Conservation (phyloP, 2,113 vertebrate genomes). For the Spea multiplicata region DNA sequence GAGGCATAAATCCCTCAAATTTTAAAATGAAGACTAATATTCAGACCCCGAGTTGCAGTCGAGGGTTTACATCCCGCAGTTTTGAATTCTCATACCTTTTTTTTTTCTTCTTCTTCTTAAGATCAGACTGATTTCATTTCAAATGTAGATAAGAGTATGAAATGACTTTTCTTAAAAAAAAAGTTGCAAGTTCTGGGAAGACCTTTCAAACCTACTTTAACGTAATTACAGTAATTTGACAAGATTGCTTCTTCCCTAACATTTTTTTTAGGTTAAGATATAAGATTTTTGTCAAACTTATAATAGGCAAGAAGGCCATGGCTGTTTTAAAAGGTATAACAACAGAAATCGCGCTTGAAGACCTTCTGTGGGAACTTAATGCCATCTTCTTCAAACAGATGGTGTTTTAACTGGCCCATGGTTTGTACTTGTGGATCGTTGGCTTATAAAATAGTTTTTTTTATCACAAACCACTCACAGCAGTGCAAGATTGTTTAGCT, state of each 20-base stretch:
- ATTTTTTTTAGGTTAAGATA: constrained; percentile 44
- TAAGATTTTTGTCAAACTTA: constrained; percentile 57
- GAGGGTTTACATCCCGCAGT: constrained; percentile 47
- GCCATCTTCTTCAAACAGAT: constrained; percentile 58
- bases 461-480: constrained; percentile 64
- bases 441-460: constrained; percentile 83
- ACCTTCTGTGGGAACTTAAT: constrained; percentile 57
- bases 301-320: constrained; percentile 65
- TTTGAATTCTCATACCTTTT: constrained; percentile 39
- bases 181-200: constrained; percentile 25
- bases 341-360: constrained; percentile 54
- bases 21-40: constrained; percentile 56
- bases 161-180: constrained; percentile 47
- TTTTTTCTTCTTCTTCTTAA: constrained; percentile 50
- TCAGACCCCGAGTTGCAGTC: constrained; percentile 52
- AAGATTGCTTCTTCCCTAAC: constrained; percentile 60
- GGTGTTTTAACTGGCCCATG: constrained; percentile 66
- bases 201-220: constrained; percentile 63
- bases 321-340: constrained; percentile 61
- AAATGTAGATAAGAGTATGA: constrained; percentile 57
- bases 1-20: constrained; percentile 64
- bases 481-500: constrained; percentile 71
- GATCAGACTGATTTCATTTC: constrained; percentile 59
- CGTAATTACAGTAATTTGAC: constrained; percentile 63
- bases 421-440: constrained; percentile 73